Base-by-base conservation (phyloP, 2,888 invertebrate genomes). In the Clanis bilineata region DNA sequence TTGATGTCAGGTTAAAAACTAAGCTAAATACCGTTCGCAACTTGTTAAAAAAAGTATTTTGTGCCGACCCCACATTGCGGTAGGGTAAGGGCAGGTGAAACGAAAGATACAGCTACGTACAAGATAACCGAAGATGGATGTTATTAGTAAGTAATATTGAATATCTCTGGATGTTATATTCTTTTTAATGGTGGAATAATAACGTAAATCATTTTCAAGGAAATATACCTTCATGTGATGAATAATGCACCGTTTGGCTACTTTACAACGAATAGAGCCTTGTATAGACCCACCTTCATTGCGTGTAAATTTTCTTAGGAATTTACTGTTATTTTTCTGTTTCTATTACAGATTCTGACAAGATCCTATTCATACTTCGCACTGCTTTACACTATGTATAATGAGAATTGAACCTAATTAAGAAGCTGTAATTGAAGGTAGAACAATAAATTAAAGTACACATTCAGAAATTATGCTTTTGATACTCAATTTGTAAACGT, bases 331-430 rank as follows among this genome's bases (percentile, higher is more conserved):
- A 39, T 56, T 41, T 28, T 32, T 22, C 22, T 43, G 22, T n/a
- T 45, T 68, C 68, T 59, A 45, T 90, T 90, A 43, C 90, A 91
- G 90, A 92, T 92, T 51, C 72, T 91, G 45, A 85, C 86, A 58
- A 79, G 87, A 65, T 90, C 91, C 1, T 92, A 92, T 66, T 92
- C 92, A 1, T 91, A 90, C 66, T 92, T 91, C 65, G 84, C 92
- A 36, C 80, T 92, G 51, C 76, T 92, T 32, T 90, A 90, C 70
- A 90, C 91, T n/a, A 91, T 92, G 85, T 91, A 88, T 67, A 88
- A 75, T 44, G 79, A 89, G 55, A 77, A 77, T 59, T 85, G 76
- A 72, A 36, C 25, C 28, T 10, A 10, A 9, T 3, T 6, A 36
- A 12, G 1, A 10, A 7, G 9, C 9, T 7, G 15, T 21, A 18